Evolutionary conservation across 2,113 vertebrate genomes (phyloP), one percentile per base, ranked within the genome.

Genomic region (Ardeotis arabs): DNA sequence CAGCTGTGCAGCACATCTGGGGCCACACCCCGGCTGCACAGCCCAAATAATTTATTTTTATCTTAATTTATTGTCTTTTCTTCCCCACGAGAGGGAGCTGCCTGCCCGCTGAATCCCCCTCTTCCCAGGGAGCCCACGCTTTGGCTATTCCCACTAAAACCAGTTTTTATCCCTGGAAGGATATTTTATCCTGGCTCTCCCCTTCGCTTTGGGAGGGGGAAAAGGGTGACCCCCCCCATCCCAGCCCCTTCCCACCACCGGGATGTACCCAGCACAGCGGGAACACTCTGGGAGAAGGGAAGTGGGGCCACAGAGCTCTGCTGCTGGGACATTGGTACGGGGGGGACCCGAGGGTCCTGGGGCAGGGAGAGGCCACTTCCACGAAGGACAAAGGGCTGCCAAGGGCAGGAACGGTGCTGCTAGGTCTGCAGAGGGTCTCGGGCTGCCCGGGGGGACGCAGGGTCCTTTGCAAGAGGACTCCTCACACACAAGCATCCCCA

Each of bases 1-100:
- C 91, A 92, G 89, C 96, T 93, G 87, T 47, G 87, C 52, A 1
- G 52, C 84, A 59, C 88, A 93, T 84, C 92, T 95, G 96, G 82
- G 12, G 14, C 52, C 1, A 2, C 45, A 14, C 2, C 60, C 59
- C 9, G 1, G 59, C 59, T 14, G 17, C 76, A 1, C 62, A 28
- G 31, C 49, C 35, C n/a, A 3, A 41, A 27, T 4, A 1, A 24
- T 4, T 5, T 2, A 6, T 4, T 13, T 14, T 19, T 22, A 5
- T 39, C 10, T 39, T 44, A 44, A 44, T 44, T 44, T 44, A 44
- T 44, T 44, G 14, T 44, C 41, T 23, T 10, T 10, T 8, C 4
- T 14, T 4, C 2, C 70, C 79, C 95, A 85, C 80, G 35, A 95
- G 96, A 94, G 84, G 95, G 92, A 84, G 96, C 95, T 56, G 45